These are phyloP conservation scores for Oikopleura dioica DNA, from an alignment of 23 tunicate species.

Conservation along the genomic window DNA sequence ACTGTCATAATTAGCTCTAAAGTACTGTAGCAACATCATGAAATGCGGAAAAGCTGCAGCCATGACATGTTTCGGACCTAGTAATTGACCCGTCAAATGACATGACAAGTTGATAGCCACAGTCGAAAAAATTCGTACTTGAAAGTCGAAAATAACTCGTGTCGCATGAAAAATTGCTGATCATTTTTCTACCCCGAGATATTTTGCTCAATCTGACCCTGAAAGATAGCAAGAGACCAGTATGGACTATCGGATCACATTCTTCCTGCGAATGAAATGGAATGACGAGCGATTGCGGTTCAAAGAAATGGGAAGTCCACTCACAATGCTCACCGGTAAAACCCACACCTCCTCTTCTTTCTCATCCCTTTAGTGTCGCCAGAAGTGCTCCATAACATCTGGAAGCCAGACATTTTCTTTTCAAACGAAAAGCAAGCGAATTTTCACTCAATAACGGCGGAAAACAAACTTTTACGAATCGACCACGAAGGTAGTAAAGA, in stretches of 20 bases:
- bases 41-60: too few relatives aligned
- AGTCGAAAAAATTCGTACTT: too few relatives aligned
- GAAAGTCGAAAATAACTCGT: too few relatives aligned
- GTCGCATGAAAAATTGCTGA: too few relatives aligned
- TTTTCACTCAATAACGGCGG: constrained; percentile 1
- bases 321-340: neutral
- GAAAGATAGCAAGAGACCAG: neutral
- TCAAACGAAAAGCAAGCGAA: constrained; percentile 5
- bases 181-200: too few relatives aligned
- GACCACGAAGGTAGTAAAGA: constrained; percentile 9
- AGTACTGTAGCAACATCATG: too few relatives aligned
- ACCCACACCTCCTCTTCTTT: too few relatives aligned
- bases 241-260: constrained; percentile 3
- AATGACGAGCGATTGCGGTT: neutral
- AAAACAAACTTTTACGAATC: neutral
- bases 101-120: too few relatives aligned
- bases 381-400: neutral
- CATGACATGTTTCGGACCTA: too few relatives aligned
- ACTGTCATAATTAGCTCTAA: too few relatives aligned
- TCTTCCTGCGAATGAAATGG: constrained; percentile 11
- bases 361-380: neutral
- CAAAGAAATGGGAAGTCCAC: neutral
- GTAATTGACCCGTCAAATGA: too few relatives aligned
- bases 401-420: constrained; percentile 6
- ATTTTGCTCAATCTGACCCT: neutral